Evolutionary conservation across 2,113 vertebrate species (phyloP), one percentile per base, ranked within the genome.

Genomic region (Microcebus tavaratra): DNA sequence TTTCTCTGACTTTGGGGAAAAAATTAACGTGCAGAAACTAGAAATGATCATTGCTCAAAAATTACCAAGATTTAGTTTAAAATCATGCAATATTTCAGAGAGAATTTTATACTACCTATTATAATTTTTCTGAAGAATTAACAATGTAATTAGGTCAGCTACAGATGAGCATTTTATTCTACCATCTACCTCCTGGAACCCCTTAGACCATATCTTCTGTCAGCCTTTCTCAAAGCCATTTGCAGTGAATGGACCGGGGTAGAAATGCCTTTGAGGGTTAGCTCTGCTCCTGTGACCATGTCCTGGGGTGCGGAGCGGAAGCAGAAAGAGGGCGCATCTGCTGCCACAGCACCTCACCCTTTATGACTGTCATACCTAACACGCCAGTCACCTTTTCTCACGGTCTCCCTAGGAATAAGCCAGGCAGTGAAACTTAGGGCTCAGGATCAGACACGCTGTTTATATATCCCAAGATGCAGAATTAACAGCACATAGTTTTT

Each of bases 271-370:
- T 3, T 13, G 23, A n/a, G 39, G 5, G 20, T 20, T 59, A 8
- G 5, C 34, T 39, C 34, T 59, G 25, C 23, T 61, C 13, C 18
- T 36, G 10, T n/a, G 42, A 48, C 2, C 21, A 9, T 45, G 3
- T 48, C 10, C 9, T 76, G 45, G 25, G 2, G 4, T 29, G 42
- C 34, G 14, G 12, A 3, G 25, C 34, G 20, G 7, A 55, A 0
- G 34, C 14, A 36, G 45, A 4, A 2, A 68, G 6, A 84, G 0
- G 4, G 20, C 17, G 4, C 4, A 13, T 68, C 25, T 57, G 10
- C 6, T 2, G 34, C 48, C 48, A 27, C 8, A 21, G 55, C 6
- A 67, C 5, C 4, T 17, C 21, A 2, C 6, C 34, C 80, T 57
- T n/a, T 6, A 73, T 3, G 18, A 27, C 27, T 12, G 21, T 29